phyloP scores from a whole-genome alignment of 2,113 vertebrate species.

The Smithornis capensis region DNA sequence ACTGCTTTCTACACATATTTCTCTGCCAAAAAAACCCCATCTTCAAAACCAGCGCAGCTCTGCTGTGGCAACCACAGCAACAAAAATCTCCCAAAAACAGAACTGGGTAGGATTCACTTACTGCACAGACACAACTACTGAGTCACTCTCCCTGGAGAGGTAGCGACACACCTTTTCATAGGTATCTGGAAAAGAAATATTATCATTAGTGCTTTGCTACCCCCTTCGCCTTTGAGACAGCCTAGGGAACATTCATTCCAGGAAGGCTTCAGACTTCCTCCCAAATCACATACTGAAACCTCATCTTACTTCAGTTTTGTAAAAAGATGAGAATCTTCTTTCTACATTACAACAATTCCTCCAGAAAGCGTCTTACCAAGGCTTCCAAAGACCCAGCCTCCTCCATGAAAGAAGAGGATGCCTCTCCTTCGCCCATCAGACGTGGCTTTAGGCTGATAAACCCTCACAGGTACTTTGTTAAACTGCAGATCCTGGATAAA shows the following conservation, averaged over 20 bases:
- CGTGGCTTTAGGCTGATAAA: slow-evolving; percentile 79
- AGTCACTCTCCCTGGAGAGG: slow-evolving; percentile 77
- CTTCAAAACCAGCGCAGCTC: background rate
- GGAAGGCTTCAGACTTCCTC: background rate
- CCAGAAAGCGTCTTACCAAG: slow-evolving; percentile 76
- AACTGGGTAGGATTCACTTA: slow-evolving; percentile 56
- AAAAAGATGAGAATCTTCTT: background rate
- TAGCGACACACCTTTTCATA: slow-evolving; percentile 78
- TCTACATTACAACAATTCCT: background rate
- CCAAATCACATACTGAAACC: background rate
- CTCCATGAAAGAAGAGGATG: slow-evolving; percentile 84
- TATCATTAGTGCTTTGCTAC: background rate
- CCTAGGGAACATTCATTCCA: background rate
- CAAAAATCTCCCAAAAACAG: background rate
- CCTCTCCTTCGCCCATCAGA: slow-evolving; percentile 68
- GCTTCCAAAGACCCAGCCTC: slow-evolving; percentile 79
- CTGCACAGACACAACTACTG: slow-evolving; percentile 84
- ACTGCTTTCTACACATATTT: background rate
- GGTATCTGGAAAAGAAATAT: slow-evolving; percentile 72
- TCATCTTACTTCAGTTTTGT: background rate
- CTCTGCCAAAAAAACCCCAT: background rate
- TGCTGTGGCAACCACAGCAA: background rate
- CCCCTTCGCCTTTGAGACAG: background rate
- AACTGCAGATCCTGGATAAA: slow-evolving; percentile 78
- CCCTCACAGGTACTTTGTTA: slow-evolving; percentile 75